A percentile compares a stretch with the other conserved stretches of the same genome.
These are phyloP conservation scores for Takifugu bimaculatus DNA, from an alignment of 2,113 vertebrate species.

Conservation along the genomic window DNA sequence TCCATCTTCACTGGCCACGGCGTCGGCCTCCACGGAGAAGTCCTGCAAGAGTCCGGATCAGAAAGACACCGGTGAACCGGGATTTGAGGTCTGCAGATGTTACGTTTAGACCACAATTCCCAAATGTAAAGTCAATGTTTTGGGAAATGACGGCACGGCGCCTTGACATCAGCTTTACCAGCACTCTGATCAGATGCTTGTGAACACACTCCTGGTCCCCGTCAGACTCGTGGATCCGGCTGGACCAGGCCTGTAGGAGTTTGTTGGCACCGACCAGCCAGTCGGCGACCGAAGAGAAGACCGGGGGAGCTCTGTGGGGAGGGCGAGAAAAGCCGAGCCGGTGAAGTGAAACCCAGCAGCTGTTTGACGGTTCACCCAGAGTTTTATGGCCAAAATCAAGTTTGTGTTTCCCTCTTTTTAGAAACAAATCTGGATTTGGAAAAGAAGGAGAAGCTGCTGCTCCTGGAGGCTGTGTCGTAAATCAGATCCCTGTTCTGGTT, in stretches of 20 bases:
- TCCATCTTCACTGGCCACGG: constrained; percentile 76
- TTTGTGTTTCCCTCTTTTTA: background rate
- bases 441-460: too few relatives aligned
- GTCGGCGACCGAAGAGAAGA: constrained; percentile 70
- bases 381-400: background rate
- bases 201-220: constrained; percentile 72
- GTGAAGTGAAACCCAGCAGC: constrained; percentile 11
- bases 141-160: too few relatives aligned
- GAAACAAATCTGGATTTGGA: background rate
- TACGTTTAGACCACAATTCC: background rate
- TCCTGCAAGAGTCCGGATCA: constrained; percentile 66
- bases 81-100: background rate
- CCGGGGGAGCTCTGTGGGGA: constrained; percentile 79
- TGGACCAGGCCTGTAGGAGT: constrained; percentile 78
- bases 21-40: constrained; percentile 81
- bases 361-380: too few relatives aligned
- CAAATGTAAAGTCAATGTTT: too few relatives aligned
- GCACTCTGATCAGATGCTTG: constrained; percentile 73
- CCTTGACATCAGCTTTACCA: constrained; percentile 70
- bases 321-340: constrained; percentile 18
- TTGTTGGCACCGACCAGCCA: constrained; percentile 80
- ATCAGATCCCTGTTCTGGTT: too few relatives aligned
- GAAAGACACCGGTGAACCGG: background rate
- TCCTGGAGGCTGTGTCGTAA: too few relatives aligned
- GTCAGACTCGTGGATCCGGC: constrained; percentile 69